Evolutionary conservation across 2,113 vertebrate genomes (phyloP).

Genomic region (Paratilapia polleni): DNA sequence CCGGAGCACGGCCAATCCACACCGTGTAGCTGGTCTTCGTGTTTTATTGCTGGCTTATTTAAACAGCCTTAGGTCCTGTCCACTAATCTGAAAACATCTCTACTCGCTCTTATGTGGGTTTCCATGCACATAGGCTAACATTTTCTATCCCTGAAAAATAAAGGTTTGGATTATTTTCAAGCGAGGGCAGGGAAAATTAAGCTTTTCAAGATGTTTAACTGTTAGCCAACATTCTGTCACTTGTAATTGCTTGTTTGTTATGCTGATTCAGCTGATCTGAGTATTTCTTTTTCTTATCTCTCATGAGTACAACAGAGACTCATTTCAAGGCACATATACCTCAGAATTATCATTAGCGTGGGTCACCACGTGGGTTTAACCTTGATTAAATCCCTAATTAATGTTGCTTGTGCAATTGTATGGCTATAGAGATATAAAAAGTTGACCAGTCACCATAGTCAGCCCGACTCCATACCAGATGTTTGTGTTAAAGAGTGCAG

Average conservation of each 20-base stretch:
- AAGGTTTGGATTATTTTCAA: neutral
- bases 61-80: constrained; percentile 19
- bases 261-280: constrained; percentile 9
- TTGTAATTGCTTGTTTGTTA: neutral
- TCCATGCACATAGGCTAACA: neutral
- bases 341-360: neutral
- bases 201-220: constrained; percentile 2
- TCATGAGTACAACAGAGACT: neutral
- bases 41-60: constrained; percentile 52
- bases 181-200: neutral
- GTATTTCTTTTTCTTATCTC: neutral
- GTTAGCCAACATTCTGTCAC: constrained; percentile 5
- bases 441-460: neutral
- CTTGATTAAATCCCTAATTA: constrained; percentile 2
- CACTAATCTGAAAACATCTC: constrained; percentile 13
- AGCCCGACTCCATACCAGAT: constrained; percentile 3
- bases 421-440: neutral
- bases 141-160: neutral
- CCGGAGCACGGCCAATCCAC: constrained; percentile 10
- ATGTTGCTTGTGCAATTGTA: neutral
- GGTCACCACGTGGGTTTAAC: neutral
- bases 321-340: neutral
- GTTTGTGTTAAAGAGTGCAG: neutral
- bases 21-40: constrained; percentile 8
- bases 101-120: neutral